phyloP scores from a whole-genome alignment of 2,797 vertebrate genomes.

The Dicrostonyx torquatus region DNA sequence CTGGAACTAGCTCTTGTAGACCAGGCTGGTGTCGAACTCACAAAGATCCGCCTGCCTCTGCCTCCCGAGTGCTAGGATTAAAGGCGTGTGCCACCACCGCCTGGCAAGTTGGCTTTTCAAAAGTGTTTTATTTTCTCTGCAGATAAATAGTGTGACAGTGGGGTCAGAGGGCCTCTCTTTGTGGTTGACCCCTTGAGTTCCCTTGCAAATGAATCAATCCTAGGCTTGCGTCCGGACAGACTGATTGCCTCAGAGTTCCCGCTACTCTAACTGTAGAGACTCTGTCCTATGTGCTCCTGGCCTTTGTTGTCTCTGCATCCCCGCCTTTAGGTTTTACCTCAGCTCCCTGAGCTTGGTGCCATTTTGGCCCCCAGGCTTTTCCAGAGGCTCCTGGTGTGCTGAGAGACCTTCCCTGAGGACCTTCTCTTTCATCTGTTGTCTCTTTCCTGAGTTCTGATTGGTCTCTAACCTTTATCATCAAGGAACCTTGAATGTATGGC shows the following conservation, averaged over 20 bases:
- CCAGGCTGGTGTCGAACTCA: too few species aligned
- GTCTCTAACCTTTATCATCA: neutral
- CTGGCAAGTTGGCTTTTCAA: too few species aligned
- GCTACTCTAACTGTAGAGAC: neutral
- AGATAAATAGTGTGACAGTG: neutral
- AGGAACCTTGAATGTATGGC: neutral
- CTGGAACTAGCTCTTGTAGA: too few species aligned
- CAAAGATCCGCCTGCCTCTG: too few species aligned
- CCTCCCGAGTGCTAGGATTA: too few species aligned
- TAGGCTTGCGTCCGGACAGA: neutral
- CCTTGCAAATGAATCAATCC: neutral
- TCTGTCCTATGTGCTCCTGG: neutral
- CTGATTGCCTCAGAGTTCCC: neutral
- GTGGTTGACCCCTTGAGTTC: neutral
- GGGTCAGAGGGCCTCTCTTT: neutral
- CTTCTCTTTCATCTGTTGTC: neutral
- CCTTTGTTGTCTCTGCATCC: neutral
- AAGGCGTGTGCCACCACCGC: too few species aligned
- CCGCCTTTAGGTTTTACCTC: neutral
- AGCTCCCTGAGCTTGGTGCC: neutral
- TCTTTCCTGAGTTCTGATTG: neutral
- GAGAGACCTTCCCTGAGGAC: neutral
- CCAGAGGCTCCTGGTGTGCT: neutral
- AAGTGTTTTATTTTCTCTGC: neutral
- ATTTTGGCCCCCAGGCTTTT: neutral